Percentiles rank a stretch among this genome's conserved stretches.
phyloP scores from a whole-genome alignment of 2,113 vertebrate genomes.

The Eulacestoma nigropectus region DNA sequence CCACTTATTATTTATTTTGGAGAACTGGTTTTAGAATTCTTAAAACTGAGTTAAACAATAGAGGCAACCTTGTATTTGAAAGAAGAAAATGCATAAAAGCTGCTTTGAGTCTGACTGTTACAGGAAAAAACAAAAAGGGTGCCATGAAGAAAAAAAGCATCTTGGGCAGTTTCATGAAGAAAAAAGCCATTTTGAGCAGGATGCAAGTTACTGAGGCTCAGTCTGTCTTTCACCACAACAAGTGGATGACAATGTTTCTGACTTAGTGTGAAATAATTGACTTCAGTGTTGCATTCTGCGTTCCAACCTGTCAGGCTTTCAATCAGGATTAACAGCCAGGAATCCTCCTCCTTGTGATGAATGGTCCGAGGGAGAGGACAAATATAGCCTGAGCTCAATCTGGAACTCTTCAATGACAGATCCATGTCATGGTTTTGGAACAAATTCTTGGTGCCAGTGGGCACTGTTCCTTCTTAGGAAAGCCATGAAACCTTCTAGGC shows the following conservation, averaged over 20 bases:
- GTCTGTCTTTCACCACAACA: background rate
- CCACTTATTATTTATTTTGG: background rate
- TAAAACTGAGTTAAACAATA: background rate
- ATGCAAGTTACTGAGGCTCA: background rate
- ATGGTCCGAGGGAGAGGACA: background rate
- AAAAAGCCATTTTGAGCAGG: background rate
- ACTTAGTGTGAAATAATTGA: background rate
- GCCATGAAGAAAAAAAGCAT: background rate
- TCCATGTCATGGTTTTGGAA: background rate
- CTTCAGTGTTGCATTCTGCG: background rate
- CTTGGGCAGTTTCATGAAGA: background rate
- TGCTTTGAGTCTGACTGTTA: background rate
- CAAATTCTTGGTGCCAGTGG: background rate
- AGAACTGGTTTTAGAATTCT: background rate
- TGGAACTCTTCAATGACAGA: background rate
- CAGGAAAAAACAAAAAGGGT: background rate
- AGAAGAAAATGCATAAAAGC: background rate
- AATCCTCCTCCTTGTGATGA: slow-evolving; percentile 31
- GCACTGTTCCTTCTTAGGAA: background rate
- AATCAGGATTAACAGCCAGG: background rate
- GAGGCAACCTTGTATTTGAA: background rate
- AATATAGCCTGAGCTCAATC: background rate
- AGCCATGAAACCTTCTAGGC: background rate
- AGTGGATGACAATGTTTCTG: background rate
- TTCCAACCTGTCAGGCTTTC: slow-evolving; percentile 1